Evolutionary conservation across 2,888 invertebrate species (phyloP).

Genomic region (Eudemis profundana): DNA sequence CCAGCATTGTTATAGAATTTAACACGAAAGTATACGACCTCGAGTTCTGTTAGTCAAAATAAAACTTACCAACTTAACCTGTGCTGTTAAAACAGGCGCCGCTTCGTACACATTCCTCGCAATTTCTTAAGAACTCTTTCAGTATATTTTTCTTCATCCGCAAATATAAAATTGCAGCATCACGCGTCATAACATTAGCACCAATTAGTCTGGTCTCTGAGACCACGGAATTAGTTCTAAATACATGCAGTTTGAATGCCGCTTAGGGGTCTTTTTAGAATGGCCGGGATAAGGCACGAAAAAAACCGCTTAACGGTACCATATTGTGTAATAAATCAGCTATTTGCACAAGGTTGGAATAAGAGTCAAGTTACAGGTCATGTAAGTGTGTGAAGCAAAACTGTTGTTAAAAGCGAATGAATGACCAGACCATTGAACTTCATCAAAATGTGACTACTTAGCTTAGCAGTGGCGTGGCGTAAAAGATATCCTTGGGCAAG

Average conservation of each 20-base stretch:
- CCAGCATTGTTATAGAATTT: slow-evolving; percentile 62
- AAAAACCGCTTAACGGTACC: slow-evolving; percentile 42
- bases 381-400: not conserved
- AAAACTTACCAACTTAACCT: slow-evolving; percentile 46
- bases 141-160: slow-evolving; percentile 3
- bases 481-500: too few relatives aligned
- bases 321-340: slow-evolving; percentile 39
- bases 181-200: slow-evolving; percentile 14
- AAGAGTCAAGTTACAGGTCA: slow-evolving; percentile 20
- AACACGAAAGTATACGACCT: slow-evolving; percentile 62
- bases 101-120: not conserved
- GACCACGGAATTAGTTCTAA: not conserved
- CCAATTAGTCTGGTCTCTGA: slow-evolving; percentile 8
- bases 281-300: slow-evolving; percentile 46
- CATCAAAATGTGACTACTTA: too few relatives aligned
- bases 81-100: not conserved
- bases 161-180: slow-evolving; percentile 46
- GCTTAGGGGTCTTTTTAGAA: slow-evolving; percentile 8
- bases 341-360: slow-evolving; percentile 15
- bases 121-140: not conserved
- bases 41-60: slow-evolving; percentile 58
- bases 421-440: too few relatives aligned
- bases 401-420: not conserved
- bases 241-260: slow-evolving; percentile 13
- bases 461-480: too few relatives aligned